phyloP scores from a whole-genome alignment of 2,888 invertebrate genomes.

The Hyppa rectilinea region DNA sequence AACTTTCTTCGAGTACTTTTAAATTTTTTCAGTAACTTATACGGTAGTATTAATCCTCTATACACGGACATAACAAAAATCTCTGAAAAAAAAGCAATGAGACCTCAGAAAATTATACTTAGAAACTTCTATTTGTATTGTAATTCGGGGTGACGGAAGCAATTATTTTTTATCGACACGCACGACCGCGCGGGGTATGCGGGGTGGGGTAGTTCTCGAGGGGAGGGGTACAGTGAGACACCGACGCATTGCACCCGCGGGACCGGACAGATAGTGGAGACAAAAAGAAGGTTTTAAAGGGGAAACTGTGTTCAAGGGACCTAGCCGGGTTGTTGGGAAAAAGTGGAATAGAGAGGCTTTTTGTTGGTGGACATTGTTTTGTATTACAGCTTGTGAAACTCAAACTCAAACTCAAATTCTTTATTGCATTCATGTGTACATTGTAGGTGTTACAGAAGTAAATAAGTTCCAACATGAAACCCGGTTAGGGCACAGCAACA shows the following conservation, averaged over 20 bases:
- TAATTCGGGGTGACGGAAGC: constrained; percentile 84
- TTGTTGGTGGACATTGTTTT: constrained; percentile 27
- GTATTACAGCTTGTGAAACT: neutral
- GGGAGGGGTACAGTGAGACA: constrained; percentile 71
- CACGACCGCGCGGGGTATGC: constrained; percentile 78
- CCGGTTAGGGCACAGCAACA: too few species aligned
- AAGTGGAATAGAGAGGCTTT: constrained; percentile 28
- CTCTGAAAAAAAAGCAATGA: constrained; percentile 16
- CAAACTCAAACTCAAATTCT: too few species aligned
- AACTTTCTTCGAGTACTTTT: too few species aligned
- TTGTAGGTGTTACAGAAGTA: too few species aligned
- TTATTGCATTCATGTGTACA: too few species aligned
- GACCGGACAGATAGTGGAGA: constrained; percentile 74
- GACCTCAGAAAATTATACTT: constrained; percentile 62
- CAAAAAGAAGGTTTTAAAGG: constrained; percentile 80
- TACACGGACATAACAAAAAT: neutral
- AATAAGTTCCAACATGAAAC: too few species aligned
- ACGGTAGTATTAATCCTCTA: too few species aligned
- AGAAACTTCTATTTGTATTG: constrained; percentile 77
- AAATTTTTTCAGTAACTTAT: too few species aligned
- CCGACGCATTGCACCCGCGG: constrained; percentile 89
- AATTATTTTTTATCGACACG: constrained; percentile 90
- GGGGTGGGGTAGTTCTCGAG: constrained; percentile 50
- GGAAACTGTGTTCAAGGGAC: constrained; percentile 73
- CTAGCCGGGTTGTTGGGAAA: constrained; percentile 50